phyloP scores from a whole-genome alignment of 2,888 invertebrate genomes.

The Caenorhabditis plicata region DNA sequence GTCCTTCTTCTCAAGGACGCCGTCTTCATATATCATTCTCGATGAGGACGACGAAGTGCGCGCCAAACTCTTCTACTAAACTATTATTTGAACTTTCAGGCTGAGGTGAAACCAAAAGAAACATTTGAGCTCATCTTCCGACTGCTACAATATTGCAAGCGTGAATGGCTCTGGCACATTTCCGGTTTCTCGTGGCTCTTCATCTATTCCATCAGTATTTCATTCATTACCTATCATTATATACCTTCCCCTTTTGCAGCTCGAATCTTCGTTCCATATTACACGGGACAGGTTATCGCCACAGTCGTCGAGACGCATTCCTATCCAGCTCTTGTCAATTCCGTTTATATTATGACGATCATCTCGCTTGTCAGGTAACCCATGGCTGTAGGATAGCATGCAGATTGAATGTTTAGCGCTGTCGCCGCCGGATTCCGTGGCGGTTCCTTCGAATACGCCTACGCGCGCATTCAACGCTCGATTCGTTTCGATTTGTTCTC shows the following conservation, averaged over 20 bases:
- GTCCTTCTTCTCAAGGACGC: conserved; percentile 38
- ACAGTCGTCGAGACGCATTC: conserved; percentile 66
- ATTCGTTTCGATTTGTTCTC: conserved; percentile 65
- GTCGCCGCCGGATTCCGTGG: conserved; percentile 66
- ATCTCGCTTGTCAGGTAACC: conserved; percentile 60
- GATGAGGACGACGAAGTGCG: conserved; percentile 38
- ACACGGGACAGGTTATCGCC: conserved; percentile 67
- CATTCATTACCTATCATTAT: background rate
- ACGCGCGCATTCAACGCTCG: conserved; percentile 65
- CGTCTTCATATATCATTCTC: conserved; percentile 40
- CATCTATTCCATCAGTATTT: conserved; percentile 62
- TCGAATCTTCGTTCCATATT: conserved; percentile 68
- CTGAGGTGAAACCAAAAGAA: conserved; percentile 37
- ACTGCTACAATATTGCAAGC: conserved; percentile 60
- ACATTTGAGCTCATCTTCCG: conserved; percentile 59
- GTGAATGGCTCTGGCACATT: conserved; percentile 64
- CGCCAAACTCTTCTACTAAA: background rate
- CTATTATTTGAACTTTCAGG: conserved; percentile 3
- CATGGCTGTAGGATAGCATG: background rate
- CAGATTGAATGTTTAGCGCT: conserved; percentile 49
- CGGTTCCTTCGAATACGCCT: conserved; percentile 66
- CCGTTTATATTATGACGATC: conserved; percentile 61
- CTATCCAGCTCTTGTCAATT: conserved; percentile 59
- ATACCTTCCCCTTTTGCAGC: conserved; percentile 48
- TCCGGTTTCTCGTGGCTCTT: conserved; percentile 64